Base-by-base conservation (phyloP, 2,113 vertebrate genomes). In the Pseudopodoces humilis region DNA sequence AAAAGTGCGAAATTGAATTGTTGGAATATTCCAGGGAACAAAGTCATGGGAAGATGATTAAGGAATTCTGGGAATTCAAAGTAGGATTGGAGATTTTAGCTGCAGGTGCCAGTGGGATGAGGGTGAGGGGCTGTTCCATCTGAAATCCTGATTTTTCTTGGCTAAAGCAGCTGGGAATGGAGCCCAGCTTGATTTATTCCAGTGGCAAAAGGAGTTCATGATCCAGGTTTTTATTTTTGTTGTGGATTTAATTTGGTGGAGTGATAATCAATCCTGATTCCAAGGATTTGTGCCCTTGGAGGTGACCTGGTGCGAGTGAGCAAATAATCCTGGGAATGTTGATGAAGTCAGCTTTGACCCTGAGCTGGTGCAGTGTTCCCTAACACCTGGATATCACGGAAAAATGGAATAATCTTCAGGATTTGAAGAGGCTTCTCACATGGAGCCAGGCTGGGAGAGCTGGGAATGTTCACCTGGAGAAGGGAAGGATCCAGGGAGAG, bases 211-310 rank as follows among this genome's bases (percentile, higher is more conserved):
- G 55, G 43, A 82, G 69, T 92, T 94, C 19, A 6, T 15, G 83
- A 62, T 58, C 31, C n/a, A 24, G 33, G 43, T 2, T 52, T 44
- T 55, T 50, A 4, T 55, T 80, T 62, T 62, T 53, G 43, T 39
- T 55, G 37, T 11, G n/a, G 9, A 55, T 70, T 78, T 91, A 15
- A 90, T 96, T 62, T 68, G 83, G 63, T 75, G 74, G 52, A 88
- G 91, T 60, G 80, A 37, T 91, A 46, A 92, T 95, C 89, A 91
- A 75, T 94, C 33, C 46, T 41, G 82, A 94, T 63, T 96, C 67
- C 69, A 55, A 90, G 84, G 94, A 70, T 39, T 12, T 43, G 78
- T 83, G 71, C 90, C 70, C 68, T 94, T 86, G 30, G 30, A 13
- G 10, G 50, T 33, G 63, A 21, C 59, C 27, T 53, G 47, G 58